Conservation (phyloP, 2,888 invertebrate species). For the Corythucha ciliata region DNA sequence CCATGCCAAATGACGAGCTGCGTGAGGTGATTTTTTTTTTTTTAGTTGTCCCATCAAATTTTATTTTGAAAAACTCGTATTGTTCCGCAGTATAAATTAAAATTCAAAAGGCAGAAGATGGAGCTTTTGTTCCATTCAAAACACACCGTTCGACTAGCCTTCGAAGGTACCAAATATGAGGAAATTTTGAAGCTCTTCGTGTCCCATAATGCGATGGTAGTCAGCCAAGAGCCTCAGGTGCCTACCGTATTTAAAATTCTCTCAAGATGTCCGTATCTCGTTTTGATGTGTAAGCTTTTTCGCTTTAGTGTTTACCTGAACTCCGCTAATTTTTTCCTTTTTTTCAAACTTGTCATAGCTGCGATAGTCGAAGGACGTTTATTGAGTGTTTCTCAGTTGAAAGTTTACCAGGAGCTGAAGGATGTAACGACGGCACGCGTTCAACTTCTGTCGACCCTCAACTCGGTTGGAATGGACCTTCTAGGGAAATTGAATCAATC, state of each 20-base stretch:
- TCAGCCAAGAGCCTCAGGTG: conserved; percentile 57
- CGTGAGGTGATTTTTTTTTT: conserved; percentile 53
- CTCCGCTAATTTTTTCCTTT: background rate
- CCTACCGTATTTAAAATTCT: conserved; percentile 53
- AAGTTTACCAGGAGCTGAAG: conserved; percentile 55
- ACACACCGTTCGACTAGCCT: conserved; percentile 55
- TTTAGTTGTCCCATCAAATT: background rate
- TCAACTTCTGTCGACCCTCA: conserved; percentile 58
- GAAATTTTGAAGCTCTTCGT: conserved; percentile 54
- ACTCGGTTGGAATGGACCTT: conserved; percentile 42
- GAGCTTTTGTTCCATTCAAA: conserved; percentile 56
- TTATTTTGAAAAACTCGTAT: too few species aligned
- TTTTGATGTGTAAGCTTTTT: conserved; percentile 52
- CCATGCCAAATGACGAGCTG: conserved; percentile 55
- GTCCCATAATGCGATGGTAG: conserved; percentile 57
- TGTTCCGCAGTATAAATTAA: conserved; percentile 33
- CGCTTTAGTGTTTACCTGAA: background rate
- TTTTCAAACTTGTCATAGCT: conserved; percentile 48
- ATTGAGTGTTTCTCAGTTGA: conserved; percentile 58
- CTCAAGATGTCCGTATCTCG: conserved; percentile 60
- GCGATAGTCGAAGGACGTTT: conserved; percentile 63
- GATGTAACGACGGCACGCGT: conserved; percentile 56
- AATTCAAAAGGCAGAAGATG: conserved; percentile 58
- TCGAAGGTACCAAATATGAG: conserved; percentile 58
- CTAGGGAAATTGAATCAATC: conserved; percentile 19